These are phyloP conservation scores for Turnix velox DNA, from an alignment of 2,113 vertebrate species.

Conservation along the genomic window DNA sequence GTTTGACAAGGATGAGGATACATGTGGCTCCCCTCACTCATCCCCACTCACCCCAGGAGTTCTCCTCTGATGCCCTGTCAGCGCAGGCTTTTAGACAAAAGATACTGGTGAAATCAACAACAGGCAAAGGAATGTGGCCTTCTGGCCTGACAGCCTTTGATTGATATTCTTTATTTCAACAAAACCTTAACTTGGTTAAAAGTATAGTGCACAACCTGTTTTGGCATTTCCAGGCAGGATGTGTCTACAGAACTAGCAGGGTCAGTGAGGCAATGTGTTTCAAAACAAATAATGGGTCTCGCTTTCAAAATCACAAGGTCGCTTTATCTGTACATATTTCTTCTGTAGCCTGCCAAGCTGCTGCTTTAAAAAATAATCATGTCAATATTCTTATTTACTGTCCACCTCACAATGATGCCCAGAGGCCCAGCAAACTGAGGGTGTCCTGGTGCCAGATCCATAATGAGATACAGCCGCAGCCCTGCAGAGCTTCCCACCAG, in stretches of 20 bases:
- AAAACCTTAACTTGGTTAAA: constrained; percentile 42
- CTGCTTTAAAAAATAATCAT: neutral
- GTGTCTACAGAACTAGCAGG: constrained; percentile 15
- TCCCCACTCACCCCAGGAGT: constrained; percentile 11
- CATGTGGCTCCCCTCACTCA: constrained; percentile 20
- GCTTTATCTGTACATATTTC: constrained; percentile 17
- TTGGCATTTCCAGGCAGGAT: constrained; percentile 38
- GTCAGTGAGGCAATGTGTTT: constrained; percentile 38
- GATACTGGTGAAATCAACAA: constrained; percentile 40
- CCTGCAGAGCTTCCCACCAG: neutral
- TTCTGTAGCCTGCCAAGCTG: constrained; percentile 1
- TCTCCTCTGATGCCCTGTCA: constrained; percentile 6
- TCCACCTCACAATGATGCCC: neutral
- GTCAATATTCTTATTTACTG: neutral
- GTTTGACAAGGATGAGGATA: neutral
- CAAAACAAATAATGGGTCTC: constrained; percentile 15
- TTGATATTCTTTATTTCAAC: constrained; percentile 57
- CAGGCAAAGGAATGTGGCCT: constrained; percentile 49
- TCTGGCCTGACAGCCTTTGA: constrained; percentile 45
- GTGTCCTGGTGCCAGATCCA: neutral
- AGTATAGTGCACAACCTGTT: constrained; percentile 23
- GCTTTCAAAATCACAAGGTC: constrained; percentile 47
- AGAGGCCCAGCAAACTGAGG: neutral
- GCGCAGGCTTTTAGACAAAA: constrained; percentile 37
- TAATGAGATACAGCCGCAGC: neutral